Conservation (phyloP, 1,140 invertebrate species). For the Eulimnadia texana region DNA sequence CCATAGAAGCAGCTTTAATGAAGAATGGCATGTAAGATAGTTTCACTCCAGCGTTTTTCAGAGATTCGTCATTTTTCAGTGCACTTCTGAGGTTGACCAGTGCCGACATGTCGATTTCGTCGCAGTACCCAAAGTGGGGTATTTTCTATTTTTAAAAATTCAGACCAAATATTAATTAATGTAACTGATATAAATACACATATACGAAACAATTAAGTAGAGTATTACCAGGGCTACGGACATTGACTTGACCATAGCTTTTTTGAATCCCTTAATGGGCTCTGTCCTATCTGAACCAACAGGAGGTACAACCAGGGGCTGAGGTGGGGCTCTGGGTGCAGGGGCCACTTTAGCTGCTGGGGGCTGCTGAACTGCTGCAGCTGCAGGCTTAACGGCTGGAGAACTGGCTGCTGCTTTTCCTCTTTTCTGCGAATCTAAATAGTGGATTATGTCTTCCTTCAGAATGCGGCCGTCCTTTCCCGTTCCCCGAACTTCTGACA, state of each 20-base stretch:
- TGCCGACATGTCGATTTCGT: constrained; percentile 72
- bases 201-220: neutral
- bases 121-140: constrained; percentile 71
- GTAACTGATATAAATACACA: neutral
- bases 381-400: constrained; percentile 21
- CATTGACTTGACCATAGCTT: constrained; percentile 95
- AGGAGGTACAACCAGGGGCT: constrained; percentile 14
- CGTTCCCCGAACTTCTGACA: constrained; percentile 59
- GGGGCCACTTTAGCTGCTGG: neutral
- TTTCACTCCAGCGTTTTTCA: constrained; percentile 48
- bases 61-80: constrained; percentile 46
- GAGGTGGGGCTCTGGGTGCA: constrained; percentile 11
- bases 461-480: constrained; percentile 84
- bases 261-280: constrained; percentile 57
- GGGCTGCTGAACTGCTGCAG: constrained; percentile 3
- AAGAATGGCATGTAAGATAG: constrained; percentile 93
- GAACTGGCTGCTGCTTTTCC: constrained; percentile 12
- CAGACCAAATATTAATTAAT: neutral
- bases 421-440: constrained; percentile 37
- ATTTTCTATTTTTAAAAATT: constrained; percentile 46
- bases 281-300: constrained; percentile 29
- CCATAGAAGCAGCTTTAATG: constrained; percentile 83
- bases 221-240: constrained; percentile 59
- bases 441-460: constrained; percentile 84
- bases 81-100: constrained; percentile 50